Conservation (phyloP, 2,113 vertebrate species). For the Xyrauchen texanus region DNA sequence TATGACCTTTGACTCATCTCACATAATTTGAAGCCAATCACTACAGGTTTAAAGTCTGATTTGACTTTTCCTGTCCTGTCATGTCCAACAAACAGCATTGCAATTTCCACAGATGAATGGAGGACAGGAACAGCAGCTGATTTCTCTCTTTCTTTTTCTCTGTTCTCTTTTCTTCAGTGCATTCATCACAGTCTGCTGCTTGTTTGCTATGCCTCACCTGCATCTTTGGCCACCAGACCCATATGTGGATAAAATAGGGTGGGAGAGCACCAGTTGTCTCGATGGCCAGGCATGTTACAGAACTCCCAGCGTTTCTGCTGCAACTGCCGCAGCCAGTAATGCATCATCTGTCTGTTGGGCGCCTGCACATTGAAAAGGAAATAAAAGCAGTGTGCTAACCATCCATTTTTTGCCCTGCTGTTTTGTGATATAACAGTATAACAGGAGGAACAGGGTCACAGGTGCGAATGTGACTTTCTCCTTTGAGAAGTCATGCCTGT, state of each 20-base stretch:
- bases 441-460: conserved; percentile 43
- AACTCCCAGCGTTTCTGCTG: conserved; percentile 98
- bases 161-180: background rate
- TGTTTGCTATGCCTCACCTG: conserved; percentile 70
- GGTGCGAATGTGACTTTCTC: conserved; percentile 39
- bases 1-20: conserved; percentile 16
- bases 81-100: background rate
- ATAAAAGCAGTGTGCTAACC: background rate
- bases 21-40: background rate
- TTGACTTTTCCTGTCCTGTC: background rate
- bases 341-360: conserved; percentile 87
- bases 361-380: conserved; percentile 67
- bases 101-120: background rate
- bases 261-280: conserved; percentile 80
- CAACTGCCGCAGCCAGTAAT: conserved; percentile 93
- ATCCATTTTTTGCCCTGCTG: background rate
- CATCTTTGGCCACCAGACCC: conserved; percentile 89
- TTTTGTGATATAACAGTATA: conserved; percentile 50
- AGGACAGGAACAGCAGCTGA: background rate
- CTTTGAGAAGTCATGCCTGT: conserved; percentile 51
- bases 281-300: conserved; percentile 79
- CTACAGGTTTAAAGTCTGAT: conserved; percentile 6
- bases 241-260: conserved; percentile 71
- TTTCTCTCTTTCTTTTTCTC: background rate
- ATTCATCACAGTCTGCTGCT: background rate